Percentiles rank a stretch among this genome's conserved stretches.
These are phyloP conservation scores for Chondrosia reniformis DNA, from an alignment of 37 sponge, comb jelly and placozoan genomes.

Conservation along the genomic window DNA sequence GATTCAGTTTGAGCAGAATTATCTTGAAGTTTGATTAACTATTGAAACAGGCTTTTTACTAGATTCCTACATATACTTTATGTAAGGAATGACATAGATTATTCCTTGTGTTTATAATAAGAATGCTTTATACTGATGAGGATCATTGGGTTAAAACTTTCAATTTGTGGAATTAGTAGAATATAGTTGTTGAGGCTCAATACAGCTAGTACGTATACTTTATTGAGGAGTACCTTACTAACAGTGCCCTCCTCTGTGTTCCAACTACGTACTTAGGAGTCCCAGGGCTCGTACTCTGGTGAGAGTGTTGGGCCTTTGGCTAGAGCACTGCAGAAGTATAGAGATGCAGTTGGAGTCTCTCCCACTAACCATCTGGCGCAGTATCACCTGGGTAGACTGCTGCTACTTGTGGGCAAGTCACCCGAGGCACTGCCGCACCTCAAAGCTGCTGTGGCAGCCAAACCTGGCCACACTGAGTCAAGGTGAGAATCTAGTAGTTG, in stretches of 20 bases:
- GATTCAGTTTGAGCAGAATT: too few species aligned
- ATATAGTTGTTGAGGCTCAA: neutral
- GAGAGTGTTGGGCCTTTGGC: conserved; percentile 68
- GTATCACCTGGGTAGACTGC: conserved; percentile 75
- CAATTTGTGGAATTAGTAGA: neutral
- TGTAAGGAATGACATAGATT: too few species aligned
- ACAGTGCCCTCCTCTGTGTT: neutral
- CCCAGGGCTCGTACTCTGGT: conserved; percentile 50
- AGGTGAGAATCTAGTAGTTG: conserved; percentile 1
- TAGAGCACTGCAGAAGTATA: conserved; percentile 69
- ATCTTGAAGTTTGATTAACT: too few species aligned
- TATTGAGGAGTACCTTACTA: neutral
- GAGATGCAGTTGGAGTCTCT: conserved; percentile 65
- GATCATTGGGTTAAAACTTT: too few species aligned
- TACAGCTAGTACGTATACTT: neutral
- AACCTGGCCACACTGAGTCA: conserved; percentile 57
- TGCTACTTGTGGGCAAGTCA: conserved; percentile 63
- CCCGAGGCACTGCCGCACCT: conserved; percentile 64
- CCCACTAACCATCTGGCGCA: conserved; percentile 51
- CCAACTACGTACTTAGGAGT: conserved; percentile 17
- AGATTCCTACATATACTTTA: too few species aligned
- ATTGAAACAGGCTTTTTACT: too few species aligned
- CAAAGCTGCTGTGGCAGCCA: conserved; percentile 61
- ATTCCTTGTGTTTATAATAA: too few species aligned
- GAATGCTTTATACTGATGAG: too few species aligned